phyloP scores from a whole-genome alignment of 2,113 vertebrate species.

The Calyptommatus sinebrachiatus region DNA sequence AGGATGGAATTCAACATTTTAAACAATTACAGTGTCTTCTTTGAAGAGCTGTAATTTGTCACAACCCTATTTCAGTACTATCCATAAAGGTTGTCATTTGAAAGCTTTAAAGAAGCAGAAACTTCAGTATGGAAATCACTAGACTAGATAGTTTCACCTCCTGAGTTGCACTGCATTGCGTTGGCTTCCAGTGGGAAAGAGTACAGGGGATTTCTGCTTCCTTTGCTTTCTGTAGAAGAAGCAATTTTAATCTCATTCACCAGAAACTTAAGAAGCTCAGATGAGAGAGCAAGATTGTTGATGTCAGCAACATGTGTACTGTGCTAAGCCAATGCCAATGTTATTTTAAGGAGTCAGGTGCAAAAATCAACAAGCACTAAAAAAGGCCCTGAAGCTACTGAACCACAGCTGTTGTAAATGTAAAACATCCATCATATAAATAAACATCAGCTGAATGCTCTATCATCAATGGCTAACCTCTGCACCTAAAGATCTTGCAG shows the following conservation, averaged over 20 bases:
- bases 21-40: too few species aligned
- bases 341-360: not conserved
- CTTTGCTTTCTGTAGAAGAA: not conserved
- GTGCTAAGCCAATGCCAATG: not conserved
- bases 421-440: not conserved
- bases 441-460: not conserved
- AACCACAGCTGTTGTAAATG: not conserved
- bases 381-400: not conserved
- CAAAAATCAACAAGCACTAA: not conserved
- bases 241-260: not conserved
- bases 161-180: too few species aligned
- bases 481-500: not conserved
- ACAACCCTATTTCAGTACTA: too few species aligned
- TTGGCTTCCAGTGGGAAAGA: not conserved
- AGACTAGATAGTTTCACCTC: too few species aligned
- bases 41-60: too few species aligned
- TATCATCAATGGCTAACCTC: not conserved
- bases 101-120: too few species aligned
- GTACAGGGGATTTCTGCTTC: not conserved
- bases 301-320: not conserved
- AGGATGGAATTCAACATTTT: too few species aligned
- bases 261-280: not conserved
- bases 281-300: not conserved
- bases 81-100: too few species aligned
- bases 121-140: too few species aligned